Conservation (phyloP, 2,888 invertebrate genomes). For the Epicampocera succincta region DNA sequence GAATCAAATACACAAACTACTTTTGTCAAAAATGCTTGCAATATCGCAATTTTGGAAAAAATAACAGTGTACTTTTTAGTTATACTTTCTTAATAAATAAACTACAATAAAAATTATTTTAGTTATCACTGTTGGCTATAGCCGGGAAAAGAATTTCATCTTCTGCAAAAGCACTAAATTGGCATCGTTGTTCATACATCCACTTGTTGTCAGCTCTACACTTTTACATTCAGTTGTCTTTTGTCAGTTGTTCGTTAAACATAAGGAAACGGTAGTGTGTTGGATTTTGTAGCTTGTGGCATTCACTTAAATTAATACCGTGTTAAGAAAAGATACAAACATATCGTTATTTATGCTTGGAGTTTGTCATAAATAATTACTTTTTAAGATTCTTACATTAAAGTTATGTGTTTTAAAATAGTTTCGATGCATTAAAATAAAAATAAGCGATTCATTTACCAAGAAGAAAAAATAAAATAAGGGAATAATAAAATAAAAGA, state of each 20-base stretch:
- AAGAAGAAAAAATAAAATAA: constrained; percentile 7
- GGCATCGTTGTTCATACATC: constrained; percentile 27
- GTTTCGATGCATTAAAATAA: constrained; percentile 1
- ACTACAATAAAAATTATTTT: too few species aligned
- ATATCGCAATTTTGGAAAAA: too few species aligned
- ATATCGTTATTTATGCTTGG: not conserved
- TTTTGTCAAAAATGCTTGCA: too few species aligned
- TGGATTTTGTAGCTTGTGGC: not conserved
- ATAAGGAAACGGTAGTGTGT: constrained; percentile 12
- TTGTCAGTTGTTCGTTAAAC: constrained; percentile 49
- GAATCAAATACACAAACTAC: too few species aligned
- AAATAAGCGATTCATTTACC: constrained; percentile 24
- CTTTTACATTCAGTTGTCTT: constrained; percentile 55
- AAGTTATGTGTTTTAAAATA: not conserved
- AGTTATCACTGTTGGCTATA: too few species aligned
- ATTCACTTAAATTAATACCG: constrained; percentile 5
- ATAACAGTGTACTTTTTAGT: too few species aligned
- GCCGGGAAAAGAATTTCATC: not conserved
- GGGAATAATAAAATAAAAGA: constrained; percentile 8
- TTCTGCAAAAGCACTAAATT: constrained; percentile 13
- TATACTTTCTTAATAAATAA: too few species aligned
- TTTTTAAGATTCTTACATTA: not conserved
- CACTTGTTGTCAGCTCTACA: constrained; percentile 58
- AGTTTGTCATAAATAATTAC: constrained; percentile 7
- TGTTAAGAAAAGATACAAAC: constrained; percentile 4